Evolutionary conservation across 2,888 invertebrate genomes (phyloP).

Genomic region (Amphipoea oculea): DNA sequence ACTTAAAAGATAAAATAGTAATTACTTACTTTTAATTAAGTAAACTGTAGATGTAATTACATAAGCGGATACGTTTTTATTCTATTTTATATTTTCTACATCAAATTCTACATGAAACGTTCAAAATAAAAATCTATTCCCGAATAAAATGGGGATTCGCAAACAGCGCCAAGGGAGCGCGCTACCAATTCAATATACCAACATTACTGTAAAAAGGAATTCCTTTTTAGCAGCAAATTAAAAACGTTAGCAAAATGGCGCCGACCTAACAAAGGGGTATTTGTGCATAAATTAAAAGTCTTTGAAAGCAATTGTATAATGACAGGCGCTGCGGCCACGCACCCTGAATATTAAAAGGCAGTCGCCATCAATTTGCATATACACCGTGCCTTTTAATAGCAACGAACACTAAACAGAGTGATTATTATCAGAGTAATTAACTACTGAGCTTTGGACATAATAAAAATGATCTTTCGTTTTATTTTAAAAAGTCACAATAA

Average conservation of each 20-base stretch:
- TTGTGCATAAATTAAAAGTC: slow-evolving; percentile 66
- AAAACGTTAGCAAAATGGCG: slow-evolving; percentile 57
- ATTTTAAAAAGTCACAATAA: not conserved
- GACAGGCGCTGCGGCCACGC: slow-evolving; percentile 46
- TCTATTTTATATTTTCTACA: slow-evolving; percentile 8
- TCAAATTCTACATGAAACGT: slow-evolving; percentile 12
- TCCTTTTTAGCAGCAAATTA: slow-evolving; percentile 50
- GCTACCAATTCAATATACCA: slow-evolving; percentile 35
- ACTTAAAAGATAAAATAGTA: not conserved
- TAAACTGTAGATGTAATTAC: not conserved
- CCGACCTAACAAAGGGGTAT: slow-evolving; percentile 56
- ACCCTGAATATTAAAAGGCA: slow-evolving; percentile 53
- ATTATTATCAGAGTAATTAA: slow-evolving; percentile 49
- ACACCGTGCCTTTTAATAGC: slow-evolving; percentile 21
- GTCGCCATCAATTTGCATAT: slow-evolving; percentile 32
- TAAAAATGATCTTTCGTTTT: slow-evolving; percentile 14
- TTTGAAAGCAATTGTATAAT: slow-evolving; percentile 65
- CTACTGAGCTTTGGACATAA: slow-evolving; percentile 13
- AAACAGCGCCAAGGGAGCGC: slow-evolving; percentile 24
- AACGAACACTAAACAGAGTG: slow-evolving; percentile 17
- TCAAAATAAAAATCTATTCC: slow-evolving; percentile 44
- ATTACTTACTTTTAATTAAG: not conserved
- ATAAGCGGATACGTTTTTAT: not conserved
- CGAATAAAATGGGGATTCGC: slow-evolving; percentile 34
- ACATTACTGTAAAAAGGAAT: slow-evolving; percentile 45